Evolutionary conservation across 2,888 invertebrate species (phyloP).

Genomic region (Erebia ligea): DNA sequence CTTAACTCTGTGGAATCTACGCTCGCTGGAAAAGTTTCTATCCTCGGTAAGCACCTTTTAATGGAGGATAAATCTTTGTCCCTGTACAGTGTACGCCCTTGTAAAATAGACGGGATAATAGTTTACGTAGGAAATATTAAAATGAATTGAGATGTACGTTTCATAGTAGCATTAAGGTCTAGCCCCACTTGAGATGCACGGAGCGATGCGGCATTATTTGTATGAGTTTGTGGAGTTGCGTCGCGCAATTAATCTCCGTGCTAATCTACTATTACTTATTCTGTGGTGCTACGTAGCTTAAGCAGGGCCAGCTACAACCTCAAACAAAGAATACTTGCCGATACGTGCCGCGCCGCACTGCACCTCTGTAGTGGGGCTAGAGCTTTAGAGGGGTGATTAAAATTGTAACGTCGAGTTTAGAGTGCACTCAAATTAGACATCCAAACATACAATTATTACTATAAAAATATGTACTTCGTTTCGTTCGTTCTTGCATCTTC

Average conservation of each 20-base stretch:
- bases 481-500: too few relatives aligned
- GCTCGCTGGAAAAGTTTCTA: slow-evolving; percentile 15
- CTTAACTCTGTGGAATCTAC: background rate
- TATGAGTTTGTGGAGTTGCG: too few relatives aligned
- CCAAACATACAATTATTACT: too few relatives aligned
- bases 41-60: slow-evolving; percentile 24
- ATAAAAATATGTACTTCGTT: too few relatives aligned
- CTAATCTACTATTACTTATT: background rate
- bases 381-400: background rate
- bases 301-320: too few relatives aligned
- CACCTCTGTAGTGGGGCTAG: too few relatives aligned
- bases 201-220: too few relatives aligned
- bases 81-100: slow-evolving; percentile 3
- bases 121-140: background rate
- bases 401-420: background rate
- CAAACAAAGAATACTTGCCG: too few relatives aligned
- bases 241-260: too few relatives aligned
- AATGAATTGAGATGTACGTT: background rate
- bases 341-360: too few relatives aligned
- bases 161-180: background rate
- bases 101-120: slow-evolving; percentile 7
- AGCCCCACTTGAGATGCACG: too few relatives aligned
- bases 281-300: too few relatives aligned
- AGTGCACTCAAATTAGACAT: background rate
- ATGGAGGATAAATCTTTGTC: slow-evolving; percentile 22